Base-by-base conservation (phyloP, 2,888 invertebrate species). In the Apamea sordens region DNA sequence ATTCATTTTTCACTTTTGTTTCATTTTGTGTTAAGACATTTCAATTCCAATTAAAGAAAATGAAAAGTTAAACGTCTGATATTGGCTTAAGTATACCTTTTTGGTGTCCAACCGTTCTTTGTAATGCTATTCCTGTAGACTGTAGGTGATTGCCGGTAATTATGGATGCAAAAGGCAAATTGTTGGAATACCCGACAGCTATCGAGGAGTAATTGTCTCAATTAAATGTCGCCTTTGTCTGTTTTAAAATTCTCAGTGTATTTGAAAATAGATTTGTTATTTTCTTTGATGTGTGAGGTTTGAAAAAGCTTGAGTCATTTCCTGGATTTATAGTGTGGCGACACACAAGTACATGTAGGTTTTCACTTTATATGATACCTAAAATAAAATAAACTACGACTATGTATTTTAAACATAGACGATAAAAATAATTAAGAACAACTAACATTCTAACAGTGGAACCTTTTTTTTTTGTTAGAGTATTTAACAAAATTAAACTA, bases 121-220 rank as follows among this genome's bases (percentile, higher is more conserved):
- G 78, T 80, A 83, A 75, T 76, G 76, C 79, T 84, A 83, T 87
- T 83, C 28, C 72, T 47, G 79, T 76, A 82, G 80, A 71, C 71
- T 53, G 79, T 74, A 80, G 78, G 64, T 77, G 83, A 88, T 84
- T 86, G 88, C 80, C 72, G n/a, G 76, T 73, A 84, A 89, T 89
- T 89, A 89, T 53, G 28, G 50, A 87, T 83, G 76, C 86, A 73
- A 79, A 86, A 86, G 78, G 80, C 56, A 78, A 83, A 85, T 79
- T 80, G 77, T 63, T 36, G 74, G 86, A 84, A 88, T 68, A 83
- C 44, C 85, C 76, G 56, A 82, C 85, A 71, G 76, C 69, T 77
- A 82, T 83, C 32, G 41, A 69, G 24, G 73, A 59, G 61, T 79
- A 76, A 86, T 80, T 75, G 80, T 61, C 47, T 63, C 82, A 78